Conservation (phyloP, 2,888 invertebrate species). For the Drosophila paramelanica region DNA sequence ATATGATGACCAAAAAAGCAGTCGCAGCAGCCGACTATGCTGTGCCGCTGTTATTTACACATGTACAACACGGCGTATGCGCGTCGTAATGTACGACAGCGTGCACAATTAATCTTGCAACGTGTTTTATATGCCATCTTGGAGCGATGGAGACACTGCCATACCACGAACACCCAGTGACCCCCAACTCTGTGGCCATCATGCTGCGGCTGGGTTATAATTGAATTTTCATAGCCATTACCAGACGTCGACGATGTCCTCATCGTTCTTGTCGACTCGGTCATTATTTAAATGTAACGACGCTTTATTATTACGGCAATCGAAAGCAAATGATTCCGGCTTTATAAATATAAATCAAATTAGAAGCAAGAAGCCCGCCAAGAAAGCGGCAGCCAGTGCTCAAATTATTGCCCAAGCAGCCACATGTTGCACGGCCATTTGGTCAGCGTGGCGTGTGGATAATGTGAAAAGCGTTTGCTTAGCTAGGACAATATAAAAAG, state of each 20-base stretch:
- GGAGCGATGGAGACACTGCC: conserved; percentile 19
- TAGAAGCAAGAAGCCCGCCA: conserved; percentile 53
- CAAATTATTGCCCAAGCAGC: conserved; percentile 25
- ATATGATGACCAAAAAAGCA: conserved; percentile 81
- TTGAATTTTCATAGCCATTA: conserved; percentile 81
- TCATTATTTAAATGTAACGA: conserved; percentile 82
- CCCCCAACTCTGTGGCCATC: conserved; percentile 61
- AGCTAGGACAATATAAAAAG: conserved; percentile 52
- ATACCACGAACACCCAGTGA: not conserved
- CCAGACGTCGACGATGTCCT: conserved; percentile 52
- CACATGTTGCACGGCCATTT: conserved; percentile 79
- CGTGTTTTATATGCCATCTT: conserved; percentile 72
- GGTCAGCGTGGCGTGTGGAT: conserved; percentile 56
- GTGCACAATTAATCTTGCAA: conserved; percentile 79
- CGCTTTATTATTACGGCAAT: conserved; percentile 78
- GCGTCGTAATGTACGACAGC: conserved; percentile 76
- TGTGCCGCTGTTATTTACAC: conserved; percentile 69
- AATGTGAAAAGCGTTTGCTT: conserved; percentile 41
- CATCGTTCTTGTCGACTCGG: conserved; percentile 54
- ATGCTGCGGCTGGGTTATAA: conserved; percentile 78
- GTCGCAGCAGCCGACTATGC: conserved; percentile 55
- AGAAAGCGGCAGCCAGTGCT: conserved; percentile 2
- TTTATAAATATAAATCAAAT: conserved; percentile 81
- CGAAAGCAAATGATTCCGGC: conserved; percentile 80
- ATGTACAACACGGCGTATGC: conserved; percentile 79